phyloP scores from a whole-genome alignment of 2,888 invertebrate species.

The Diogma glabrata region DNA sequence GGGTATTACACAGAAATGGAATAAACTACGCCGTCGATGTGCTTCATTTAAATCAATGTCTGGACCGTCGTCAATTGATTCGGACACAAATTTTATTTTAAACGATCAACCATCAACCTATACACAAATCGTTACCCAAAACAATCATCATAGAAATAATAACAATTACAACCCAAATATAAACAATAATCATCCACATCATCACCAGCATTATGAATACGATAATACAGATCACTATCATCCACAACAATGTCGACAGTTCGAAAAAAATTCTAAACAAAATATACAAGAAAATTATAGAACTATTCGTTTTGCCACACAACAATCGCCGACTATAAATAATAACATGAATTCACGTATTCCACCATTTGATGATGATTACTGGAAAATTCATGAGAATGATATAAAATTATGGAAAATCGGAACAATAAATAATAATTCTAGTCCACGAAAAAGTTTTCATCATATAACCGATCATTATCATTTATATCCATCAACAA shows the following conservation, averaged over 20 bases:
- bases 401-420: slow-evolving; percentile 16
- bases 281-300: not conserved
- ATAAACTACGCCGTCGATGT: slow-evolving; percentile 57
- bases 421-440: slow-evolving; percentile 6
- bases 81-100: slow-evolving; percentile 17
- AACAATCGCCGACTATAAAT: not conserved
- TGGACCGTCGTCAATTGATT: slow-evolving; percentile 41
- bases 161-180: slow-evolving; percentile 2
- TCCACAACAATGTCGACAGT: not conserved
- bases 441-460: slow-evolving; percentile 8
- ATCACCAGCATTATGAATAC: not conserved
- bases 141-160: not conserved
- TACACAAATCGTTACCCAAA: slow-evolving; percentile 8
- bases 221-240: not conserved
- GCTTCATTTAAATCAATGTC: slow-evolving; percentile 40
- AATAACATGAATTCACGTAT: no score
- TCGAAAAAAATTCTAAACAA: not conserved
- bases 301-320: not conserved
- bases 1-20: slow-evolving; percentile 57
- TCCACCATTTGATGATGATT: slow-evolving; percentile 15
- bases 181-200: not conserved
- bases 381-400: slow-evolving; percentile 16
- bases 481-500: slow-evolving; percentile 2
- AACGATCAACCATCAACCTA: slow-evolving; percentile 14
- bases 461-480: slow-evolving; percentile 8